A percentile compares a stretch with the other conserved stretches of the same genome.
These are phyloP conservation scores for Eclectus roratus DNA, from an alignment of 2,113 vertebrate genomes.

Conservation along the genomic window DNA sequence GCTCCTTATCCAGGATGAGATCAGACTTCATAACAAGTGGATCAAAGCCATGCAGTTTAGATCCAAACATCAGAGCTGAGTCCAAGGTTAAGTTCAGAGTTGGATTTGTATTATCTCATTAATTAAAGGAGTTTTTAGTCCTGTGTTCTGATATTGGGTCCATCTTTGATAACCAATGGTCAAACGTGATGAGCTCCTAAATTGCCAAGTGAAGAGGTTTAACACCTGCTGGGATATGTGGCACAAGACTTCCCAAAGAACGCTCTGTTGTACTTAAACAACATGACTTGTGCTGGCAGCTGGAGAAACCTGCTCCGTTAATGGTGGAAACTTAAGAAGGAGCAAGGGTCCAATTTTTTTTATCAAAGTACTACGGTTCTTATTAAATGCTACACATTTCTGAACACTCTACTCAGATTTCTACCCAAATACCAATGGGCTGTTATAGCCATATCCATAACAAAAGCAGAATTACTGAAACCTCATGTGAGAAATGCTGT, in stretches of 20 bases:
- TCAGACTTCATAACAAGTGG: conserved; percentile 55
- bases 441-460: not conserved
- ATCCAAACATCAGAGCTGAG: not conserved
- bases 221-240: not conserved
- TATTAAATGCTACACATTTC: conserved; percentile 41
- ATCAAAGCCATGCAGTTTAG: conserved; percentile 44
- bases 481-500: conserved; percentile 15
- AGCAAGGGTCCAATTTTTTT: not conserved
- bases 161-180: not conserved
- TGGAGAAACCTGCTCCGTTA: conserved; percentile 41
- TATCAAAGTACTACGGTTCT: conserved; percentile 15
- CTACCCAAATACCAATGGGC: conserved; percentile 13
- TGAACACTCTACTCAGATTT: conserved; percentile 32
- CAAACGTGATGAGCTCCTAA: not conserved
- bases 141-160: not conserved
- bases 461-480: conserved; percentile 44
- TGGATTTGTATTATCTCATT: not conserved
- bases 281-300: not conserved
- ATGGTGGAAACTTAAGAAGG: conserved; percentile 39
- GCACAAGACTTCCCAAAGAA: not conserved
- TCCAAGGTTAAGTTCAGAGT: not conserved
- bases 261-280: not conserved
- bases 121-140: not conserved
- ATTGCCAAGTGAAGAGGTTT: not conserved
- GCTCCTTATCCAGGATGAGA: conserved; percentile 54